Evolutionary conservation across 2,888 invertebrate species (phyloP).

Genomic region (Myathropa florea): DNA sequence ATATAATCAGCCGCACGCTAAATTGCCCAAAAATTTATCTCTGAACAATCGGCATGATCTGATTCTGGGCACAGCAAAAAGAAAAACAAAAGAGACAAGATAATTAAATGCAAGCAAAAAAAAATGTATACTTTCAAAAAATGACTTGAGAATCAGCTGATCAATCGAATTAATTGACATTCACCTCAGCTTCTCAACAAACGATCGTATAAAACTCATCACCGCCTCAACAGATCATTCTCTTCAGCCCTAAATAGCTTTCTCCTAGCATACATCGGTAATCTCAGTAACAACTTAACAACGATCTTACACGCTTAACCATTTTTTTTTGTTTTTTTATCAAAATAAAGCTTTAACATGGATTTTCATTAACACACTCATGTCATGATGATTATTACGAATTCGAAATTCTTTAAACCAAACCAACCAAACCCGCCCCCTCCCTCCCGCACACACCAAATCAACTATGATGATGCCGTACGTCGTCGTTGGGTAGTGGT

Average conservation of each 20-base stretch:
- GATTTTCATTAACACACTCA: background rate
- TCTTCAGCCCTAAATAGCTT: background rate
- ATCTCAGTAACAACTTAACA: background rate
- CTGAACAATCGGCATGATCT: too few species aligned
- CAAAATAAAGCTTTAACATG: background rate
- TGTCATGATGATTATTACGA: background rate
- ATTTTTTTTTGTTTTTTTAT: background rate
- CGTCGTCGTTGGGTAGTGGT: background rate
- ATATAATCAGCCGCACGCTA: too few species aligned
- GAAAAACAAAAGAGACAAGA: too few species aligned
- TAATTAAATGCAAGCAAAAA: too few species aligned
- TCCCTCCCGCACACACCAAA: too few species aligned
- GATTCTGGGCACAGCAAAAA: too few species aligned
- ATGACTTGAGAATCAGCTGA: background rate
- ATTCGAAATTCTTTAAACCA: too few species aligned
- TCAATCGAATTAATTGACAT: background rate
- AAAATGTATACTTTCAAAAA: too few species aligned
- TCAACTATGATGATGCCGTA: too few species aligned
- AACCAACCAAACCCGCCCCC: background rate
- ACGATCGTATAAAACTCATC: background rate
- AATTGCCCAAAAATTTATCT: too few species aligned
- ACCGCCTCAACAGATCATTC: background rate
- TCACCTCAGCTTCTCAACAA: background rate
- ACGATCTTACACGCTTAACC: background rate
- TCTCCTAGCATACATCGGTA: background rate